Base-by-base conservation (phyloP, 2,797 vertebrate species). In the Tenualosa thibaudeaui region DNA sequence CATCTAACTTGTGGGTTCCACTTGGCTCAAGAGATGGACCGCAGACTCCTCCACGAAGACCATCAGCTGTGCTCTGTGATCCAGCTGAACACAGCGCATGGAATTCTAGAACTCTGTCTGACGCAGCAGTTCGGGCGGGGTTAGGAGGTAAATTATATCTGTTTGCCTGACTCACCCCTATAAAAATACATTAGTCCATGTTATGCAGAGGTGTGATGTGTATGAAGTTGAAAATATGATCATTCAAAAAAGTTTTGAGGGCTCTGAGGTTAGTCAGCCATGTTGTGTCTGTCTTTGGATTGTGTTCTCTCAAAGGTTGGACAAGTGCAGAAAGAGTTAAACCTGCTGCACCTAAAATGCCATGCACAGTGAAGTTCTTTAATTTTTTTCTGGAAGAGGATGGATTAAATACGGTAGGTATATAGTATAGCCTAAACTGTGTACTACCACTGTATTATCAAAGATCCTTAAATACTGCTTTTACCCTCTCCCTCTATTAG, bases 91-190 rank as follows among this genome's bases (percentile, higher is more conserved):
- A 93, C 81, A 91, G 90, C 58, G 86, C 2, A 49, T 96, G 93
- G 93, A 95, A 95, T 85, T 95, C 93, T 78, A 95, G 92, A 81
- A 85, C 84, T 85, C 90, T 92, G 50, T 60, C 90, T 58, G 90
- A 94, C n/a, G 82, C 86, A 82, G 89, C 88, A 5, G 81, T 93
- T 54, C 93, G 90, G 90, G 92, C 94, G 49, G 89, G 46, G 81
- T 86, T 94, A 46, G 86, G 87, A 91, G 94, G 95, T 96, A 95
- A 92, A 86, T 49, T 68, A 8, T 40, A 43, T 46, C 2, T 4
- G 17, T 78, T 46, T 78, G 5, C 50, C 4, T 51, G 7, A 0
- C 6, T 51, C 50, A 12, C 1, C 50, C 50, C 9, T 51, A 51
- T 46, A 9, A 22, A 22, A 19, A 8, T 78, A 6, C 43, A 5